These are phyloP conservation scores for Julus scandinavius DNA, from an alignment of 2,888 invertebrate species.

Conservation along the genomic window DNA sequence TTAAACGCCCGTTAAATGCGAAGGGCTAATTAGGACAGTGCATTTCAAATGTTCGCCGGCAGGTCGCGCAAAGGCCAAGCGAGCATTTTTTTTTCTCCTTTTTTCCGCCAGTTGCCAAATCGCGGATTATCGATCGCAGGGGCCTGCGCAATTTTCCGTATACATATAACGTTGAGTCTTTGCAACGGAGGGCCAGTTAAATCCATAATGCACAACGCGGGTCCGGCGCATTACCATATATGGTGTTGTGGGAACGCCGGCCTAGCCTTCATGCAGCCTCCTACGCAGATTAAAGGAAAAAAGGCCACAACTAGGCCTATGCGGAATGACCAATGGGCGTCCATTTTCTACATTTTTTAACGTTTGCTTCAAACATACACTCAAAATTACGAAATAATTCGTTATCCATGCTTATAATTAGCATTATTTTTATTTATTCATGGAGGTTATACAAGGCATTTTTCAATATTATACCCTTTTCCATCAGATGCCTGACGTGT, in stretches of 20 bases:
- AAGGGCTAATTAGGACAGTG: background rate
- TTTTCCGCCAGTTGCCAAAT: background rate
- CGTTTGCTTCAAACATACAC: too few relatives aligned
- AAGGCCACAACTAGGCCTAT: background rate
- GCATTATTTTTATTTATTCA: too few relatives aligned
- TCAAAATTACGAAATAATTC: too few relatives aligned
- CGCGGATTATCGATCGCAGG: conserved; percentile 7
- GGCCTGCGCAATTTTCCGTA: background rate
- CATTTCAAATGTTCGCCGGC: background rate
- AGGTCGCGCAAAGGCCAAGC: conserved; percentile 14
- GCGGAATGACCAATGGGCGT: background rate
- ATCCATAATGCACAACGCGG: background rate
- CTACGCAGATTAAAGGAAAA: background rate
- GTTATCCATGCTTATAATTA: too few relatives aligned
- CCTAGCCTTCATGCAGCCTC: background rate
- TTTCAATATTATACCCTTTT: too few relatives aligned
- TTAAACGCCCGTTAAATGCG: conserved; percentile 8
- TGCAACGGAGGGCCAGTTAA: background rate
- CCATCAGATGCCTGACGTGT: too few relatives aligned
- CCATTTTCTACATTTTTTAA: too few relatives aligned
- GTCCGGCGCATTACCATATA: conserved; percentile 27
- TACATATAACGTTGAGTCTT: background rate
- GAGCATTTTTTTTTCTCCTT: background rate
- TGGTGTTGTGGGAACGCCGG: background rate
- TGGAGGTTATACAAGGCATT: too few relatives aligned